Evolutionary conservation across 1,140 invertebrate species (phyloP).

Genomic region (Lucilia cuprina): DNA sequence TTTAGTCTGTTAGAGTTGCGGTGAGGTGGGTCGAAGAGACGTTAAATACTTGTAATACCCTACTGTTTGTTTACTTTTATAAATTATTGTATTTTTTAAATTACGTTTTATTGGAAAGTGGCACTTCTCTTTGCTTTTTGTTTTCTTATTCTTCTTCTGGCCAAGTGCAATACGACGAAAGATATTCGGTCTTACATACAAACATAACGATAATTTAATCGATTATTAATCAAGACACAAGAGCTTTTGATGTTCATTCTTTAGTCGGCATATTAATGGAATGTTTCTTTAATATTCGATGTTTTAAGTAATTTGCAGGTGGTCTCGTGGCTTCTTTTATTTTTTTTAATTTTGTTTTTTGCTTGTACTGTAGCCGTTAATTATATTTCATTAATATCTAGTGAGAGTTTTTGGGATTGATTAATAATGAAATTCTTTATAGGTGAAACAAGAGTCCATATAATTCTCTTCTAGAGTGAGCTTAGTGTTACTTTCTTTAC

Average conservation of each 20-base stretch:
- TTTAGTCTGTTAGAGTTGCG: conserved; percentile 23
- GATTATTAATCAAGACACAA: conserved; percentile 9
- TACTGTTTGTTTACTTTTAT: conserved; percentile 22
- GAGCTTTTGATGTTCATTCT: not conserved
- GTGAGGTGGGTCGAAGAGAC: too few species aligned
- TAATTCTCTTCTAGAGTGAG: too few species aligned
- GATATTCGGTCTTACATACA: not conserved
- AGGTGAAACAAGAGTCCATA: too few species aligned
- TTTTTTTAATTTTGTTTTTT: not conserved
- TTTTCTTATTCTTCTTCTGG: not conserved
- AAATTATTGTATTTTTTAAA: conserved; percentile 6
- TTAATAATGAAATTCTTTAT: too few species aligned
- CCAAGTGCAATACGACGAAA: not conserved
- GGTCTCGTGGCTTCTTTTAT: not conserved
- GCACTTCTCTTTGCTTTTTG: conserved; percentile 28
- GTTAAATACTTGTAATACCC: too few species aligned
- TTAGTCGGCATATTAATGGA: not conserved
- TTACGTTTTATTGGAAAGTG: conserved; percentile 20
- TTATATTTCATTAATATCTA: too few species aligned
- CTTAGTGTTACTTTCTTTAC: too few species aligned
- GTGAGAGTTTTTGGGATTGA: too few species aligned
- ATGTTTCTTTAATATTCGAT: not conserved
- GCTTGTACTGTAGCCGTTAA: too few species aligned
- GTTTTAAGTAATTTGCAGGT: not conserved
- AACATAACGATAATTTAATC: not conserved